phyloP scores from a whole-genome alignment of 2,888 invertebrate genomes.

The Netelia inedita region DNA sequence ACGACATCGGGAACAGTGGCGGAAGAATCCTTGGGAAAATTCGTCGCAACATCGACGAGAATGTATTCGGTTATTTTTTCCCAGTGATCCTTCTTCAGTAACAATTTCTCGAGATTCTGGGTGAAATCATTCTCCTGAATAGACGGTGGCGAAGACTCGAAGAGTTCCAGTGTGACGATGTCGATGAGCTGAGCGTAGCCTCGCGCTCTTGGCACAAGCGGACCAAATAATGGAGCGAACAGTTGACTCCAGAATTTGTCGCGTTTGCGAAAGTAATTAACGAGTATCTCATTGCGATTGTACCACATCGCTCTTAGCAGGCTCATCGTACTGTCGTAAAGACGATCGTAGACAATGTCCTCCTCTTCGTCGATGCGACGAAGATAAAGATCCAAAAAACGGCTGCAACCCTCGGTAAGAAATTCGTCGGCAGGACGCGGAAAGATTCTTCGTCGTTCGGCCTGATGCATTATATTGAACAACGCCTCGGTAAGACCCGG shows the following conservation, averaged over 20 bases:
- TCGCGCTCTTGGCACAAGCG: conserved; percentile 76
- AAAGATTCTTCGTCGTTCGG: conserved; percentile 82
- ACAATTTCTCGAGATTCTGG: conserved; percentile 79
- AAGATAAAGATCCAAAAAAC: conserved; percentile 82
- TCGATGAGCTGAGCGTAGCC: conserved; percentile 83
- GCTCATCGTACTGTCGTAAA: conserved; percentile 84
- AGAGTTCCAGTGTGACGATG: conserved; percentile 83
- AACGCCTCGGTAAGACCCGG: conserved; percentile 85
- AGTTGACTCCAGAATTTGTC: conserved; percentile 83
- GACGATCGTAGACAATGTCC: conserved; percentile 80
- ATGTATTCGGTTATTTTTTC: conserved; percentile 79
- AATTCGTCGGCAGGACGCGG: conserved; percentile 83
- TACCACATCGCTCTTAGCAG: conserved; percentile 84
- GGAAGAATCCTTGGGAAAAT: conserved; percentile 16
- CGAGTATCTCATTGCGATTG: conserved; percentile 83
- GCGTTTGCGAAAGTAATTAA: conserved; percentile 83
- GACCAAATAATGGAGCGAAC: conserved; percentile 81
- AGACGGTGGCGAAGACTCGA: conserved; percentile 77
- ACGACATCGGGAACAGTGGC: conserved; percentile 27
- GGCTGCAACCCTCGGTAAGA: conserved; percentile 83
- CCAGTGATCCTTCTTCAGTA: conserved; percentile 80
- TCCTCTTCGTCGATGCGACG: conserved; percentile 80
- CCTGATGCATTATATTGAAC: conserved; percentile 84
- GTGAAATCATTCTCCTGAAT: conserved; percentile 80
- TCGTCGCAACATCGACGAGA: conserved; percentile 68